A percentile compares a stretch with the other conserved stretches of the same genome.
phyloP scores from a whole-genome alignment of 2,113 vertebrate species.

The Cyanistes caeruleus region DNA sequence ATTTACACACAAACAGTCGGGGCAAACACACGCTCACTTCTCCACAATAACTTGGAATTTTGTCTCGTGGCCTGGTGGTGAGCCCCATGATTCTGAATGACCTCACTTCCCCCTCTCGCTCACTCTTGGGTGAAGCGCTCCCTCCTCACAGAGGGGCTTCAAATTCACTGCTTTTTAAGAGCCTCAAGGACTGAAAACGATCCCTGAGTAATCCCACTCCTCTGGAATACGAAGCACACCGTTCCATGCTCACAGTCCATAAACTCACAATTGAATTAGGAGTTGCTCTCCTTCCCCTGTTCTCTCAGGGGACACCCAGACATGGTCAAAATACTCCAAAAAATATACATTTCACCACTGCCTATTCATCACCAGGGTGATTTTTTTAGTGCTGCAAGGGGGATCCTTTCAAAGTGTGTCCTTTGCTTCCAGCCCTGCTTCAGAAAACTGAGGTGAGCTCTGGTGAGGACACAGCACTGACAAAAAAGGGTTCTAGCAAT shows the following conservation, averaged over 20 bases:
- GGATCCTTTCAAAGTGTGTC: neutral
- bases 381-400: neutral
- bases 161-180: slow-evolving; percentile 2
- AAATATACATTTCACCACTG: neutral
- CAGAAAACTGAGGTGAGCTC: neutral
- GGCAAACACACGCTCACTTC: neutral
- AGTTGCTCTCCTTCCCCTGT: neutral
- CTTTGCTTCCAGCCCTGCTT: neutral
- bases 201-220: neutral
- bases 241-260: neutral
- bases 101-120: neutral
- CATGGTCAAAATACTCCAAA: neutral
- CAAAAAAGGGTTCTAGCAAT: neutral
- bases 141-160: neutral
- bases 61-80: neutral
- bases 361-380: neutral
- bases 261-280: slow-evolving; percentile 22
- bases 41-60: neutral
- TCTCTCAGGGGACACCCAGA: neutral
- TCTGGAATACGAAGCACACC: neutral
- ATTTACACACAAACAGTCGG: neutral
- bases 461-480: neutral
- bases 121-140: neutral
- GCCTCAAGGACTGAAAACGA: neutral
- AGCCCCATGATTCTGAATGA: neutral